Evolutionary conservation across 2,113 vertebrate species (phyloP).

Genomic region (Callionymus lyra): DNA sequence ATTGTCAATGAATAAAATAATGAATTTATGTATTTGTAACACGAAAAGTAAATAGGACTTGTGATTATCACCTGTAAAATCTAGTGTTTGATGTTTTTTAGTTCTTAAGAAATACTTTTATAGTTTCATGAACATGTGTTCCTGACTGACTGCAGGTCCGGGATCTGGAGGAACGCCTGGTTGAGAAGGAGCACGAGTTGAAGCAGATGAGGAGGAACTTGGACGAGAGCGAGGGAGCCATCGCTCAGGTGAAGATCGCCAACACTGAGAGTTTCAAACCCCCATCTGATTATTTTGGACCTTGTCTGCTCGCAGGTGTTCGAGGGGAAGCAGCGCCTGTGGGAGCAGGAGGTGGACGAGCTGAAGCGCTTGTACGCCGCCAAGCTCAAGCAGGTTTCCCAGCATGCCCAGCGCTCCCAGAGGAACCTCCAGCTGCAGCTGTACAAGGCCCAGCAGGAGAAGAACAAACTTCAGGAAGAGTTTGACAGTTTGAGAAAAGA

Average conservation of each 20-base stretch:
- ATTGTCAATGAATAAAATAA: too few relatives aligned
- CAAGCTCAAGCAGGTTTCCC: slow-evolving; percentile 85
- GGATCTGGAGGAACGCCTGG: slow-evolving; percentile 80
- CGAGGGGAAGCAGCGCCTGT: slow-evolving; percentile 89
- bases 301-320: slow-evolving; percentile 68
- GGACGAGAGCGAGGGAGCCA: slow-evolving; percentile 80
- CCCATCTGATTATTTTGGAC: slow-evolving; percentile 6
- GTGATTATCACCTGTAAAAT: too few relatives aligned
- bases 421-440: slow-evolving; percentile 86
- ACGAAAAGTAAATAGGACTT: too few relatives aligned
- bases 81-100: too few relatives aligned
- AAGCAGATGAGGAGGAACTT: slow-evolving; percentile 86
- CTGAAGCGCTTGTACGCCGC: slow-evolving; percentile 85
- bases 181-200: slow-evolving; percentile 83
- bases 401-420: slow-evolving; percentile 87
- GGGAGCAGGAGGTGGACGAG: slow-evolving; percentile 88
- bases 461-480: slow-evolving; percentile 81
- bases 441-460: slow-evolving; percentile 88
- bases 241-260: slow-evolving; percentile 75
- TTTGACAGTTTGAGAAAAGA: slow-evolving; percentile 69
- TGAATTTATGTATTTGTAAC: too few relatives aligned
- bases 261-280: slow-evolving; percentile 1
- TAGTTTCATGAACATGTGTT: too few relatives aligned
- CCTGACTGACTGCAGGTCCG: slow-evolving; percentile 54
- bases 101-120: too few relatives aligned